A percentile compares a stretch with the other conserved stretches of the same genome.
Evolutionary conservation across 2,113 vertebrate species (phyloP).

Genomic region (Gallinago jamesoni): DNA sequence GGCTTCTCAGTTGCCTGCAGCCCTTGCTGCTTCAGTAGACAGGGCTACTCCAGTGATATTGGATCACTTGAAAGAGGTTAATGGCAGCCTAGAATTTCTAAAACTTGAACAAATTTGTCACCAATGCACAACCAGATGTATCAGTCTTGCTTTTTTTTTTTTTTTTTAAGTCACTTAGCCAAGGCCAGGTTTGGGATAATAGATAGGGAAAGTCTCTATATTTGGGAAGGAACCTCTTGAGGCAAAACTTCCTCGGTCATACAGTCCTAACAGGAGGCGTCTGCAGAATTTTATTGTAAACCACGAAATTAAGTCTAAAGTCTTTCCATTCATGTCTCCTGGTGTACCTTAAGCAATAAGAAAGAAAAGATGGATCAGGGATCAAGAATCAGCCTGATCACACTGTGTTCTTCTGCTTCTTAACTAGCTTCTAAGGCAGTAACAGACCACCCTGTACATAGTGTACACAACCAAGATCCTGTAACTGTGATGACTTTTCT

Average conservation of each 20-base stretch:
- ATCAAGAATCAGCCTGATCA: neutral
- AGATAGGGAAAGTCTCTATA: neutral
- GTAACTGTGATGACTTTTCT: neutral
- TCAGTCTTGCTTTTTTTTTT: neutral
- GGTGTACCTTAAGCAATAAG: neutral
- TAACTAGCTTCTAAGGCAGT: neutral
- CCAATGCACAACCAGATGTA: neutral
- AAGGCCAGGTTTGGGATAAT: neutral
- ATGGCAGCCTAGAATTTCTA: neutral
- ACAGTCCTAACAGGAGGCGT: neutral
- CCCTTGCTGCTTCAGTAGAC: neutral
- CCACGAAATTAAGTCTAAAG: neutral
- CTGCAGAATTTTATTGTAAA: neutral
- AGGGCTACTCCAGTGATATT: conserved; percentile 18
- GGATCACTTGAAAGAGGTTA: neutral
- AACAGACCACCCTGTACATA: neutral
- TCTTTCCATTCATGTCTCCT: neutral
- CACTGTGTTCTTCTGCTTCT: neutral
- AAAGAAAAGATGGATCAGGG: neutral
- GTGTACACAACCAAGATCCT: rapidly evolving
- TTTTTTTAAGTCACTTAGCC: neutral
- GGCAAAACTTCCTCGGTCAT: neutral
- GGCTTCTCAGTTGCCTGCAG: conserved; percentile 28
- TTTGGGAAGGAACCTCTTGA: neutral
- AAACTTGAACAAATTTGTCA: neutral